These are phyloP conservation scores for Neodon shergylaensis DNA, from an alignment of 2,113 vertebrate species.

Conservation along the genomic window DNA sequence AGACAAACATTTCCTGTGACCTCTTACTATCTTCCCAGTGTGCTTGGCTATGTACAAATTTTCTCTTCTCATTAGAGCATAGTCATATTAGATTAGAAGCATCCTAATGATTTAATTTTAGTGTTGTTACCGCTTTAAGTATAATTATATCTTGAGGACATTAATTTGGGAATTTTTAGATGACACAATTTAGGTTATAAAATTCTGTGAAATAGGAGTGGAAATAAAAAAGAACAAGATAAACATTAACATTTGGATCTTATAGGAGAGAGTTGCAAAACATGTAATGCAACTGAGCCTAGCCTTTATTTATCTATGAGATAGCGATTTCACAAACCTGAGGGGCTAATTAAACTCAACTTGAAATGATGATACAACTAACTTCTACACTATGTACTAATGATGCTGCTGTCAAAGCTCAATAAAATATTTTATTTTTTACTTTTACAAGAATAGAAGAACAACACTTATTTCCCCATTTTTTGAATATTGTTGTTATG, in stretches of 20 bases:
- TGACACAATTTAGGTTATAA: not conserved
- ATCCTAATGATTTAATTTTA: not conserved
- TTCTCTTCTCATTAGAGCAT: not conserved
- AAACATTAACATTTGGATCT: not conserved
- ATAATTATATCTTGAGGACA: not conserved
- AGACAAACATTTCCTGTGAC: not conserved
- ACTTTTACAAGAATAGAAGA: not conserved
- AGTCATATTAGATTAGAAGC: not conserved
- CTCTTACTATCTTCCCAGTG: not conserved
- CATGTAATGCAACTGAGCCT: not conserved
- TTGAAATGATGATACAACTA: not conserved
- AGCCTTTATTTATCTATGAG: not conserved
- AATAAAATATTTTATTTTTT: not conserved
- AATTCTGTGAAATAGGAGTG: not conserved
- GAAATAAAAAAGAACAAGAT: not conserved
- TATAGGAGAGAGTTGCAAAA: not conserved
- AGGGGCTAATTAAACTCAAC: not conserved
- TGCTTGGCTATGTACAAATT: not conserved
- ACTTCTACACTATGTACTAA: not conserved
- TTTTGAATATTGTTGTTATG: too few relatives aligned
- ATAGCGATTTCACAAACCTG: not conserved
- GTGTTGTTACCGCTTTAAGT: not conserved
- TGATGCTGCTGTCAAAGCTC: not conserved
- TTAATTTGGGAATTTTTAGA: not conserved
- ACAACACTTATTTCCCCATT: not conserved